phyloP scores from a whole-genome alignment of 2,888 invertebrate genomes.

The Aquatica leii region DNA sequence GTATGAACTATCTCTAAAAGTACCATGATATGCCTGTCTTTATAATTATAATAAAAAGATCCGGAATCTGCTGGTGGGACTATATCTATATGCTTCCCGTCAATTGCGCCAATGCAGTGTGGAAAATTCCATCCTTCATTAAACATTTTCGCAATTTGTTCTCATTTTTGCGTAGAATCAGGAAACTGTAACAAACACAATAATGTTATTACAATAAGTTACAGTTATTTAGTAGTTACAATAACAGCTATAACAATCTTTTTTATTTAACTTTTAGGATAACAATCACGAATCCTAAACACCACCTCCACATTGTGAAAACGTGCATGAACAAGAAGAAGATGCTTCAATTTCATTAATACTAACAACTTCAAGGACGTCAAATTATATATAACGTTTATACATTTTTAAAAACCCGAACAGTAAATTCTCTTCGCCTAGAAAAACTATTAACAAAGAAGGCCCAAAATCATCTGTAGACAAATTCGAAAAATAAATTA shows the following conservation, averaged over 20 bases:
- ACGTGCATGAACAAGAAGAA: neutral
- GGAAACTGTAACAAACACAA: neutral
- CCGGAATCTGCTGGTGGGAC: neutral
- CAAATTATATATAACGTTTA: too few relatives aligned
- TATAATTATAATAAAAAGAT: neutral
- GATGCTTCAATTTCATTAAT: conserved; percentile 1
- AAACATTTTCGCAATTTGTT: neutral
- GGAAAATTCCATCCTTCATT: too few relatives aligned
- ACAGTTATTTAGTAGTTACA: too few relatives aligned
- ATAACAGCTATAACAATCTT: neutral
- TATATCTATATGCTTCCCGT: neutral
- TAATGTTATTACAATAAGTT: too few relatives aligned
- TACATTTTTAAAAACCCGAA: too few relatives aligned
- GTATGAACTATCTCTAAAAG: neutral
- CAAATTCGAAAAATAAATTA: too few relatives aligned
- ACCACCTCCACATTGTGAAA: conserved; percentile 3
- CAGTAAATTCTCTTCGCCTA: too few relatives aligned
- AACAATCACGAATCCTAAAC: neutral
- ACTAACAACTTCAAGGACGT: neutral
- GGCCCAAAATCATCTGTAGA: too few relatives aligned
- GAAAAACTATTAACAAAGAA: too few relatives aligned
- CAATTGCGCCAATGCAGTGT: too few relatives aligned
- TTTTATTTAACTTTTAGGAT: conserved; percentile 2
- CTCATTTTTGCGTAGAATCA: neutral
- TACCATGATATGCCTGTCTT: neutral